A percentile compares a stretch with the other conserved stretches of the same genome.
phyloP scores from a whole-genome alignment of 2,113 vertebrate species.

The Aythya baeri region DNA sequence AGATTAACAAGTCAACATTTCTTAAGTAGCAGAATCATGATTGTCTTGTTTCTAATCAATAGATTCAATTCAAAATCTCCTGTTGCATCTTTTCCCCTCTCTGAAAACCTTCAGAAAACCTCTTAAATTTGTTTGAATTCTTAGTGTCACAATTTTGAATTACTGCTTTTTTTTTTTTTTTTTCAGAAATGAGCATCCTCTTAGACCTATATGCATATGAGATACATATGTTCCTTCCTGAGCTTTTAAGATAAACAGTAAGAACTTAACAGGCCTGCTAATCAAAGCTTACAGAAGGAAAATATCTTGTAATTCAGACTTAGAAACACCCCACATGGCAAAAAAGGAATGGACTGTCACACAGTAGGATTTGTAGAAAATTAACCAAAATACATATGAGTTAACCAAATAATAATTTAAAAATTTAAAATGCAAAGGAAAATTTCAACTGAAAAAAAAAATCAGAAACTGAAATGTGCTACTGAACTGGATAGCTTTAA shows the following conservation, averaged over 20 bases:
- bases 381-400: neutral
- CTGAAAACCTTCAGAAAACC: neutral
- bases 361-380: neutral
- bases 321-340: neutral
- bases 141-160: neutral
- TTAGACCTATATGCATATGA: neutral
- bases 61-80: conserved; percentile 26
- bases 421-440: neutral
- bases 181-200: neutral
- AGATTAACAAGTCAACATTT: conserved; percentile 35
- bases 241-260: conserved; percentile 56
- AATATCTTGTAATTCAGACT: neutral
- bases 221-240: neutral
- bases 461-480: neutral
- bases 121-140: neutral
- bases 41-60: conserved; percentile 21
- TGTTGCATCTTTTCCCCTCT: neutral
- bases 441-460: neutral
- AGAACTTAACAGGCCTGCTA: neutral
- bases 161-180: conserved; percentile 27
- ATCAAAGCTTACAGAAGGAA: conserved; percentile 14
- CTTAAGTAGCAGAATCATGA: conserved; percentile 30
- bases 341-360: neutral
- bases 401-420: neutral
- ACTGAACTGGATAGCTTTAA: neutral